Evolutionary conservation across 1,140 invertebrate species (phyloP).

Genomic region (Gonatopus flavifemur): DNA sequence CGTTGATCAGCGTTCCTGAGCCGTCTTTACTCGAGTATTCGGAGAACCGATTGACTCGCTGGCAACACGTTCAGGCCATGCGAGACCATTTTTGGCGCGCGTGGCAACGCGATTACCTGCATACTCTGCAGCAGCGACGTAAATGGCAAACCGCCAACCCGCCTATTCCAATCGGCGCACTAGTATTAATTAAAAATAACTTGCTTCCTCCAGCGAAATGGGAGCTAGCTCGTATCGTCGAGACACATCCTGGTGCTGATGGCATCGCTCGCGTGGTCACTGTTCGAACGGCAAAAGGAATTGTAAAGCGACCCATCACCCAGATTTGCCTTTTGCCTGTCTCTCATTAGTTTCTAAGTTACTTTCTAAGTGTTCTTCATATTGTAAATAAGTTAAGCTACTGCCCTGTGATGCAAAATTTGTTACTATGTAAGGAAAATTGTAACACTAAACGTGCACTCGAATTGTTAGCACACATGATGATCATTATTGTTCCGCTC

Average conservation of each 20-base stretch:
- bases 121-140: constrained; percentile 9
- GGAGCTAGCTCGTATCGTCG: not conserved
- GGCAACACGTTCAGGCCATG: not conserved
- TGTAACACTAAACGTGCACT: too few species aligned
- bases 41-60: too few species aligned
- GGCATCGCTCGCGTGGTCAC: not conserved
- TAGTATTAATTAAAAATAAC: not conserved
- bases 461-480: too few species aligned
- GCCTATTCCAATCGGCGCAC: not conserved
- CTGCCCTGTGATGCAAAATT: too few species aligned
- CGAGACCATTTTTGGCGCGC: not conserved
- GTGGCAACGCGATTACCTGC: constrained; percentile 11
- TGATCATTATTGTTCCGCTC: too few species aligned
- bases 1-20: not conserved
- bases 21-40: not conserved
- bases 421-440: too few species aligned
- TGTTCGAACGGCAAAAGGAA: not conserved
- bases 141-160: constrained; percentile 6
- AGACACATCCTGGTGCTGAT: not conserved
- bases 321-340: not conserved
- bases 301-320: not conserved
- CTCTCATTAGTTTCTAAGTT: too few species aligned
- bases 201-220: not conserved
- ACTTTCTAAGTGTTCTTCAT: too few species aligned
- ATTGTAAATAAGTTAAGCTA: too few species aligned